phyloP scores from a whole-genome alignment of 2,113 vertebrate species.

The Sceloporus undulatus region DNA sequence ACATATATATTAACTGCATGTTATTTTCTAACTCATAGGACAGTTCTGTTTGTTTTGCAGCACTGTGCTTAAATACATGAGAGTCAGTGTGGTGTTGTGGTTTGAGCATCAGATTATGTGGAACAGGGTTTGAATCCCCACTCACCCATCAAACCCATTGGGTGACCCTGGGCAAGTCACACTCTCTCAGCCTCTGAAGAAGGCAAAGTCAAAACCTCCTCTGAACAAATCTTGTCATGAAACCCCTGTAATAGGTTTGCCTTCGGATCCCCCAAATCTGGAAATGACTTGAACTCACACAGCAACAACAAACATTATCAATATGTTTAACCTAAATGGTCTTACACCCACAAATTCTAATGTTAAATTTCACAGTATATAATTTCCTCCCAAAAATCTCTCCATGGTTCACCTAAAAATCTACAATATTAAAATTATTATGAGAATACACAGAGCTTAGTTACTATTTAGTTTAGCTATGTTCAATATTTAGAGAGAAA shows the following conservation, averaged over 20 bases:
- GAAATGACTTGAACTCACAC: too few species aligned
- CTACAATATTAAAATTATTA: not conserved
- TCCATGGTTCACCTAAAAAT: not conserved
- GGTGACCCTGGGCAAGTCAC: too few species aligned
- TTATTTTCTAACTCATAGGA: not conserved
- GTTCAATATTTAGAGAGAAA: constrained; percentile 50
- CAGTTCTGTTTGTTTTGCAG: constrained; percentile 25
- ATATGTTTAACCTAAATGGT: rapidly evolving
- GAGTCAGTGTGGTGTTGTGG: too few species aligned
- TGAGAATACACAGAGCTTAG: constrained; percentile 32
- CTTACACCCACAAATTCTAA: not conserved
- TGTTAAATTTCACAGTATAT: not conserved
- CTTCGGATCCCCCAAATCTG: too few species aligned
- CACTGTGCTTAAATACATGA: constrained; percentile 20
- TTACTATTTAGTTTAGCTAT: constrained; percentile 29
- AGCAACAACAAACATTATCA: constrained; percentile 11
- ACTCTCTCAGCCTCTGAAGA: too few species aligned
- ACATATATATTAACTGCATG: constrained; percentile 20
- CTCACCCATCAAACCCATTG: too few species aligned
- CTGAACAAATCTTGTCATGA: too few species aligned
- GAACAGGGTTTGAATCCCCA: too few species aligned
- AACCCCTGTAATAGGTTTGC: too few species aligned
- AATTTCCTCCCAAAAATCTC: not conserved
- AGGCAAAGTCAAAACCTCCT: too few species aligned
- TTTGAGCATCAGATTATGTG: too few species aligned